These are phyloP conservation scores for Pipa parva DNA, from an alignment of 2,113 vertebrate genomes.

Conservation along the genomic window DNA sequence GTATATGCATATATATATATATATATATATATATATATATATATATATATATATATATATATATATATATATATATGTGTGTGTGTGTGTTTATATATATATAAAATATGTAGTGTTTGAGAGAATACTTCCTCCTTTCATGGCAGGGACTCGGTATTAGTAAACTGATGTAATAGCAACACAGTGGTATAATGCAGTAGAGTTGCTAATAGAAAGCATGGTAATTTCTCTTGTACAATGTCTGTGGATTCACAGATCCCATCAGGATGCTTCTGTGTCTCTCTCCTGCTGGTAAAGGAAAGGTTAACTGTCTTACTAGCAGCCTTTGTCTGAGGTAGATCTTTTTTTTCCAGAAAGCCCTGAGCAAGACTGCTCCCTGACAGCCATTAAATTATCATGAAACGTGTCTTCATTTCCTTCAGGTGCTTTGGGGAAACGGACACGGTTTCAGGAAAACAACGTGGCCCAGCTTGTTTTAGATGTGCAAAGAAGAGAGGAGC, in stretches of 20 bases:
- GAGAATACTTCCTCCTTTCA: not conserved
- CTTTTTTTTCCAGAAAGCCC: not conserved
- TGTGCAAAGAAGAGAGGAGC: slow-evolving; percentile 66
- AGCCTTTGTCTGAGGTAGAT: slow-evolving; percentile 15
- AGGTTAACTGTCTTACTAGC: slow-evolving; percentile 24
- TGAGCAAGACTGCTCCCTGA: slow-evolving; percentile 13
- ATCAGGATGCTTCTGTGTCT: not conserved
- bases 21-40: no score
- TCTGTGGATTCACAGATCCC: not conserved
- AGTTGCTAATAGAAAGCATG: slow-evolving; percentile 2
- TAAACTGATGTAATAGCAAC: slow-evolving; percentile 10
- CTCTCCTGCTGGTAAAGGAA: not conserved
- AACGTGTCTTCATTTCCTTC: slow-evolving; percentile 41
- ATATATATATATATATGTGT: no score
- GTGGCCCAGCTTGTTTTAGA: slow-evolving; percentile 88
- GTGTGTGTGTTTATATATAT: no score
- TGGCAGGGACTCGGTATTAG: not conserved
- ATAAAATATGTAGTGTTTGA: no score
- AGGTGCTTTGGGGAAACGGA: slow-evolving; percentile 94
- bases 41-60: no score
- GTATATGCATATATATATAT: no score
- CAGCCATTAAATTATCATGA: slow-evolving; percentile 25
- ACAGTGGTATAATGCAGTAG: slow-evolving; percentile 20
- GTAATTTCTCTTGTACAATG: slow-evolving; percentile 15
- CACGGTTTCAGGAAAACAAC: slow-evolving; percentile 85